Evolutionary conservation across 2,888 invertebrate species (phyloP).

Genomic region (Eupithecia subfuscata): DNA sequence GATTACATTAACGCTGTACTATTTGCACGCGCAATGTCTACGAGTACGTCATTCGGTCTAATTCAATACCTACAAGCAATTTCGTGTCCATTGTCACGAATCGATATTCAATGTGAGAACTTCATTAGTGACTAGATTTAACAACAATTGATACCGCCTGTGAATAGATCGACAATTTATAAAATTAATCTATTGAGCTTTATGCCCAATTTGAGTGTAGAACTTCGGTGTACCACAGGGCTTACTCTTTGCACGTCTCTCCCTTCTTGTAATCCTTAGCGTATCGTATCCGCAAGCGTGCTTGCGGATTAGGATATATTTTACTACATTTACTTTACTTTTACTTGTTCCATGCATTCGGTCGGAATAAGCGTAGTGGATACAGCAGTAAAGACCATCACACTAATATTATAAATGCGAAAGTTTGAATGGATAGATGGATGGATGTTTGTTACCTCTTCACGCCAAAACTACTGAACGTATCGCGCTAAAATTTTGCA

Average conservation of each 20-base stretch:
- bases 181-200: neutral
- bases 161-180: neutral
- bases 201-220: neutral
- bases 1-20: conserved; percentile 29
- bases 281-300: too few relatives aligned
- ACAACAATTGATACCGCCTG: neutral
- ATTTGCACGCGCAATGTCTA: conserved; percentile 24
- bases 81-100: conserved; percentile 5
- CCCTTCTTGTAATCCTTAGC: neutral
- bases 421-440: too few relatives aligned
- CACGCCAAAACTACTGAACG: too few relatives aligned
- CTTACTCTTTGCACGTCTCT: neutral
- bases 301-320: neutral
- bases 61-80: conserved; percentile 5
- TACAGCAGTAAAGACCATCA: too few relatives aligned
- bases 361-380: neutral
- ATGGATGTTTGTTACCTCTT: too few relatives aligned
- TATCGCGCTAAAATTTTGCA: too few relatives aligned
- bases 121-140: conserved; percentile 7
- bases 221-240: neutral
- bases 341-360: neutral
- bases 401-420: too few relatives aligned
- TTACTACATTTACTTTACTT: neutral
- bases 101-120: conserved; percentile 24
- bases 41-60: conserved; percentile 31